These are phyloP conservation scores for Tineola bisselliella DNA, from an alignment of 2,888 invertebrate species.

Conservation along the genomic window DNA sequence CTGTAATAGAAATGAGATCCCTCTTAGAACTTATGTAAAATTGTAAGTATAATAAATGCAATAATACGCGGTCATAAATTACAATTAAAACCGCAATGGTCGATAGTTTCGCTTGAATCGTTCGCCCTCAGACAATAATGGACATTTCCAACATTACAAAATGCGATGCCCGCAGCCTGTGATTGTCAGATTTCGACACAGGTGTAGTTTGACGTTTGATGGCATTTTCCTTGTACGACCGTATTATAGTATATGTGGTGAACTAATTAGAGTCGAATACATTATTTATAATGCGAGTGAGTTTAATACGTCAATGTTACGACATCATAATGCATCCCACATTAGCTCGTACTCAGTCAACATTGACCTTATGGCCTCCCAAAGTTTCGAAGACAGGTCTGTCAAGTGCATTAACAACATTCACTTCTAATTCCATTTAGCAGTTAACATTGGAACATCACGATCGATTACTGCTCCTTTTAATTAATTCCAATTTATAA, in stretches of 20 bases:
- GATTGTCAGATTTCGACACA: too few species aligned
- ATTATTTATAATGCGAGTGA: background rate
- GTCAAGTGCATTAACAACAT: background rate
- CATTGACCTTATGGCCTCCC: background rate
- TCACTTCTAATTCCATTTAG: background rate
- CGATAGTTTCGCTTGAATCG: too few species aligned
- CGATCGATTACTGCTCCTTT: background rate
- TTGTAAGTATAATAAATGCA: background rate
- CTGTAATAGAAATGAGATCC: constrained; percentile 37
- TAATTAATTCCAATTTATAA: background rate
- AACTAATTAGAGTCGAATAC: background rate
- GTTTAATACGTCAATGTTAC: background rate
- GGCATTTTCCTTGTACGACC: too few species aligned
- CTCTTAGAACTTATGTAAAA: background rate
- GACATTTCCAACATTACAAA: too few species aligned
- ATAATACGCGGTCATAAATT: too few species aligned
- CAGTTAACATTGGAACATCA: background rate
- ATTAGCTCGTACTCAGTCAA: background rate
- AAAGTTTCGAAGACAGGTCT: background rate
- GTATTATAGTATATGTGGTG: background rate
- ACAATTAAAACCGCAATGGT: too few species aligned
- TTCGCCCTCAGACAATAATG: too few species aligned
- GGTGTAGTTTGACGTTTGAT: too few species aligned
- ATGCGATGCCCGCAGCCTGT: too few species aligned
- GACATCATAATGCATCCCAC: background rate